Evolutionary conservation across 1,140 invertebrate genomes (phyloP).

Genomic region (Drosophila rufa): DNA sequence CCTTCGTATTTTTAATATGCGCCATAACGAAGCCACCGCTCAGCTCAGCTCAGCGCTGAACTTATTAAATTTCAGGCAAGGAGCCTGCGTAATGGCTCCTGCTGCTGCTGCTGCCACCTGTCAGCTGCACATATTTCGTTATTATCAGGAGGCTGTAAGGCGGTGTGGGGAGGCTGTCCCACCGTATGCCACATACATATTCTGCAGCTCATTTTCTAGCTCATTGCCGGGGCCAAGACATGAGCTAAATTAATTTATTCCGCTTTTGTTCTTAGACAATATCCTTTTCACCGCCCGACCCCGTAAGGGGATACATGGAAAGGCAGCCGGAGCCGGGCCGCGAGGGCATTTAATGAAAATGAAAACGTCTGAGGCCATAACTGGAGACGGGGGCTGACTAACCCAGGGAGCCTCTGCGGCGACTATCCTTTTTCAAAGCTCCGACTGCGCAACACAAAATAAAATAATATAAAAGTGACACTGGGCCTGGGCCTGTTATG

Average conservation of each 20-base stretch:
- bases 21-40: constrained; percentile 16
- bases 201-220: constrained; percentile 82
- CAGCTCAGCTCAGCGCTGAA: constrained; percentile 13
- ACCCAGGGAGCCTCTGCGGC: constrained; percentile 16
- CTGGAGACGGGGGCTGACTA: constrained; percentile 11
- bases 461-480: constrained; percentile 67
- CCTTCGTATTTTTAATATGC: constrained; percentile 78
- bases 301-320: constrained; percentile 58
- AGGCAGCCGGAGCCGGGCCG: constrained; percentile 27
- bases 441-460: constrained; percentile 41
- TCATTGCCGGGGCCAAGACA: constrained; percentile 75
- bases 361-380: constrained; percentile 70
- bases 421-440: constrained; percentile 75
- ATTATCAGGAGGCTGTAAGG: constrained; percentile 59
- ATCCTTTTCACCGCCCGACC: constrained; percentile 58
- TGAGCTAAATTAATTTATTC: constrained; percentile 84
- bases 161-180: constrained; percentile 7
- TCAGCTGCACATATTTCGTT: constrained; percentile 80
- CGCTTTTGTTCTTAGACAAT: constrained; percentile 83
- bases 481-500: constrained; percentile 22
- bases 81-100: constrained; percentile 26
- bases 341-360: constrained; percentile 81
- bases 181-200: constrained; percentile 64
- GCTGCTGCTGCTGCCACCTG: constrained; percentile 66
- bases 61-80: constrained; percentile 72